Conservation (phyloP, 2,888 invertebrate species). For the Ephialtes manifestator region DNA sequence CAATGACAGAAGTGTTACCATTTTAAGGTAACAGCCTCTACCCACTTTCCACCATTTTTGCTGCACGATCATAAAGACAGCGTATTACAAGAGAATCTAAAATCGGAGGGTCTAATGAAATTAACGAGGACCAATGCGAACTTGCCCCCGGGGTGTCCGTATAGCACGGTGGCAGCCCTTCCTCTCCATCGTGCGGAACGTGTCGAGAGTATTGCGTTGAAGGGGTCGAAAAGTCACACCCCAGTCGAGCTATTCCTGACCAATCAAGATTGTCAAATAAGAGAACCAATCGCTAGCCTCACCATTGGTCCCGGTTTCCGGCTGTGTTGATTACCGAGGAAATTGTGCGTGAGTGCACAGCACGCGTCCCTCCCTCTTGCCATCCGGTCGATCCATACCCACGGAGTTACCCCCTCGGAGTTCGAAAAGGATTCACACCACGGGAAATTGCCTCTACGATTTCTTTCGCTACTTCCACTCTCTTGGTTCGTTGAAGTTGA, state of each 20-base stretch:
- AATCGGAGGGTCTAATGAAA: constrained; percentile 81
- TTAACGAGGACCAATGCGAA: constrained; percentile 80
- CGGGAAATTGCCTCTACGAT: constrained; percentile 61
- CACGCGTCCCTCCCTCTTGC: constrained; percentile 35
- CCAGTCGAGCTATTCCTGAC: constrained; percentile 75
- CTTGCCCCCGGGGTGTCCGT: constrained; percentile 75
- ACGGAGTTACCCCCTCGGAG: constrained; percentile 20
- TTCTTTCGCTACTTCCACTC: constrained; percentile 43
- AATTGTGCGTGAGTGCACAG: constrained; percentile 82
- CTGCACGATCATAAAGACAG: constrained; percentile 46
- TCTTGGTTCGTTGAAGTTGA: constrained; percentile 26
- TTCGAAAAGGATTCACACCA: constrained; percentile 53
- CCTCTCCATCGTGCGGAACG: constrained; percentile 35
- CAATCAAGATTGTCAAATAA: constrained; percentile 82
- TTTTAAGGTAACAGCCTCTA: constrained; percentile 16
- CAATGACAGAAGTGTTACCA: constrained; percentile 4
- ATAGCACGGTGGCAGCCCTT: constrained; percentile 42
- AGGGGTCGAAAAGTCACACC: constrained; percentile 82
- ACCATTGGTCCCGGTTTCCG: constrained; percentile 84
- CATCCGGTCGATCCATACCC: constrained; percentile 28
- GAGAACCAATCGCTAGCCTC: constrained; percentile 76
- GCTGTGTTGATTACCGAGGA: constrained; percentile 83
- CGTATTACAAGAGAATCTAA: constrained; percentile 67
- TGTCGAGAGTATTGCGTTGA: constrained; percentile 35
- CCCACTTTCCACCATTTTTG: constrained; percentile 73